Conservation (phyloP, 1,140 invertebrate species). For the Schmidtea mediterranea region DNA sequence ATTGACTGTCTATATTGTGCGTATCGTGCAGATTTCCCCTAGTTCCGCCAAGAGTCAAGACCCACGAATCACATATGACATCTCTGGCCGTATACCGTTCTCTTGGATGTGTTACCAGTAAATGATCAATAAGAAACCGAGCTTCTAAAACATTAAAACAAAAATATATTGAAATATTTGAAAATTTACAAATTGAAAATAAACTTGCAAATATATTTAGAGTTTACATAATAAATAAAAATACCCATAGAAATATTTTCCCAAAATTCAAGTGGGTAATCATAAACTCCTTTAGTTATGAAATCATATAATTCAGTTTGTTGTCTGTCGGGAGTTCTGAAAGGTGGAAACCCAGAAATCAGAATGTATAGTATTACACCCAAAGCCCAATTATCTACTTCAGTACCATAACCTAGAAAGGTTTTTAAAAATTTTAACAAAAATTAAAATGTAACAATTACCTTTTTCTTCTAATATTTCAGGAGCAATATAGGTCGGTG, state of each 20-base stretch:
- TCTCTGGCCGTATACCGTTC: constrained; percentile 65
- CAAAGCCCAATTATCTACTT: constrained; percentile 82
- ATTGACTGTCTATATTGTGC: too few relatives aligned
- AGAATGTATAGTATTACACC: constrained; percentile 87
- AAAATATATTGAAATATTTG: too few relatives aligned
- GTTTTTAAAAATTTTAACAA: too few relatives aligned
- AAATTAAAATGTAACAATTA: too few relatives aligned
- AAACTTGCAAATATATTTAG: too few relatives aligned
- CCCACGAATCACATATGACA: constrained; percentile 73
- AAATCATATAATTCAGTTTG: not conserved
- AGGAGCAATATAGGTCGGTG: constrained; percentile 91
- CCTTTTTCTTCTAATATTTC: constrained; percentile 77
- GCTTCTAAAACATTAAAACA: constrained; percentile 15
- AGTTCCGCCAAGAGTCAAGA: constrained; percentile 20
- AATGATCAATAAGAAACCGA: constrained; percentile 43
- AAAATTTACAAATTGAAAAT: too few relatives aligned
- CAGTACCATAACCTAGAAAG: constrained; percentile 33
- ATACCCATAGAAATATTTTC: not conserved
- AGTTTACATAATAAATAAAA: too few relatives aligned
- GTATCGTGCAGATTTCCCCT: too few relatives aligned
- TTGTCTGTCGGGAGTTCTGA: constrained; percentile 7
- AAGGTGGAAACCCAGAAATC: constrained; percentile 75
- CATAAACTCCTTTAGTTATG: not conserved
- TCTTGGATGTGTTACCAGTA: constrained; percentile 62
- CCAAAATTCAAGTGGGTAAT: not conserved